Conservation (phyloP, 2,113 vertebrate species). For the Mustelus asterias region DNA sequence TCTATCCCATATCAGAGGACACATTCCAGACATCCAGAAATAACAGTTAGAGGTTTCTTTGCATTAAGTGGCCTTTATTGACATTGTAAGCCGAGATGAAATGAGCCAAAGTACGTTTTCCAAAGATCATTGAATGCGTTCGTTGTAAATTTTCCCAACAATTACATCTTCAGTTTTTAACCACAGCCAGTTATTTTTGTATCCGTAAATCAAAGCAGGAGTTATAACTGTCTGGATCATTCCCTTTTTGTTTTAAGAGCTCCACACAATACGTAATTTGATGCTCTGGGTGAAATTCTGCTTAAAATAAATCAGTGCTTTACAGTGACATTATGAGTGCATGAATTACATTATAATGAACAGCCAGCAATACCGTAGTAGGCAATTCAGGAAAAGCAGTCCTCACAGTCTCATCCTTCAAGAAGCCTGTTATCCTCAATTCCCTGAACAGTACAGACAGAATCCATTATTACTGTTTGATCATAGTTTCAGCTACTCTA, state of each 20-base stretch:
- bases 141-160: neutral
- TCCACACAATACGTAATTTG: neutral
- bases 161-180: neutral
- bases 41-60: neutral
- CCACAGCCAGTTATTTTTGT: neutral
- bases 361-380: neutral
- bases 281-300: neutral
- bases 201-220: neutral
- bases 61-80: neutral
- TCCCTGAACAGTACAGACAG: neutral
- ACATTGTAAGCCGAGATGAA: neutral
- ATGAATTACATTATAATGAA: neutral
- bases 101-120: neutral
- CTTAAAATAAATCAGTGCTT: slow-evolving; percentile 25
- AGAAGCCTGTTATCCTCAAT: slow-evolving; percentile 5
- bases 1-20: neutral
- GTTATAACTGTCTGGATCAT: neutral
- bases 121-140: neutral
- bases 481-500: neutral
- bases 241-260: neutral
- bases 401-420: slow-evolving; percentile 13
- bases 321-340: neutral
- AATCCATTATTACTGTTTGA: slow-evolving; percentile 10
- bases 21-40: neutral
- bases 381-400: neutral